Base-by-base conservation (phyloP, 2,888 invertebrate species). In the Torymus aiolomorphi region DNA sequence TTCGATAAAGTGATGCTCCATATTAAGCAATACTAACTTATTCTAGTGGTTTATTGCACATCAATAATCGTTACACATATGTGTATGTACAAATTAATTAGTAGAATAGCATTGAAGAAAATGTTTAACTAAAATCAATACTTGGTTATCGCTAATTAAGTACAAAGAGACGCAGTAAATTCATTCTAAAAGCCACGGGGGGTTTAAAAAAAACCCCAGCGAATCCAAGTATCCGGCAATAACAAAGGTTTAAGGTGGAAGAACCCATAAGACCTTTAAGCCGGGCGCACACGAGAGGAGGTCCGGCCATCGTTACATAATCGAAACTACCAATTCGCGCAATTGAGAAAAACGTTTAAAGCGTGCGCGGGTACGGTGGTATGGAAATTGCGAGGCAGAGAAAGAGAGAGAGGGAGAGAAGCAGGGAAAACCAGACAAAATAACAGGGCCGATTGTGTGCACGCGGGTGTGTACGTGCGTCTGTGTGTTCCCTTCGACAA, bases 291-390 rank as follows among this genome's bases (percentile, higher is more conserved):
- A 11, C 14, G 14, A 20, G 2, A 18, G 2, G 42, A 13, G 16
- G 12, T n/a, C 3, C 14, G 11, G n/a, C 72, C 61, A 18, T 67
- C 61, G 74, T 75, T 71, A 66, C 72, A 67, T 76, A 80, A 80
- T 80, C 76, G 72, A 76, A 76, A 65, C 67, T 54, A 24, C 74
- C 71, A 59, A 67, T 71, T 20, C 66, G 24, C 54, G 76, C 80
- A 73, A 80, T 80, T 62, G 80, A 73, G 80, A 69, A 67, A 80
- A 80, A 76, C 80, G 76, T 20, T 70, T n/a, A 65, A 20, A 79
- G 52, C 56, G 56, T 14, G 42, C 42, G 42, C 42, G 42, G 42
- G 42, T 42, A 8, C 20, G 69, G 66, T 52, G 59, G 62, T 24
- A 73, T 76, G 75, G 72, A 80, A 80, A 76, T 71, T 42, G 75